Evolutionary conservation across 1,140 invertebrate genomes (phyloP).

Genomic region (Wiebesia pumilae): DNA sequence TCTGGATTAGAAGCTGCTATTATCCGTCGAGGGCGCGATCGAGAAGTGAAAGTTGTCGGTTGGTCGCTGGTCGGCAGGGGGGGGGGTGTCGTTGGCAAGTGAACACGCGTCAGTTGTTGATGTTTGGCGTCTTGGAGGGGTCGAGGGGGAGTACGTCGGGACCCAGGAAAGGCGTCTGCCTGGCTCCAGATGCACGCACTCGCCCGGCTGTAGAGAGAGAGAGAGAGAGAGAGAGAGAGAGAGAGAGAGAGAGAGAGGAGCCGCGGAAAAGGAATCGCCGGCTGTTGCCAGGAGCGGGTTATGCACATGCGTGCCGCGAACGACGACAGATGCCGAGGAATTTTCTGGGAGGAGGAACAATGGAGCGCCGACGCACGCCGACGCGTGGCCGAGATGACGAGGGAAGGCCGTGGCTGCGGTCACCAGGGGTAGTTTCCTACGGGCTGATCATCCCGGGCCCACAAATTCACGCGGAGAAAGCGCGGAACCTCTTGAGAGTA

Average conservation of each 20-base stretch:
- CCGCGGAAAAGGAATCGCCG: slow-evolving; percentile 21
- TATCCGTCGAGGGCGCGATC: background rate
- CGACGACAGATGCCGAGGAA: slow-evolving; percentile 59
- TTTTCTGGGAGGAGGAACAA: background rate
- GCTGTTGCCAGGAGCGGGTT: slow-evolving; percentile 28
- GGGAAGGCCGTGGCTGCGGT: background rate
- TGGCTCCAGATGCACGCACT: background rate
- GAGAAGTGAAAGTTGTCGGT: background rate
- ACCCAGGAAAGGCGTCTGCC: too few relatives aligned
- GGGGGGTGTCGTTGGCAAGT: background rate
- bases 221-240: slow-evolving; percentile 18
- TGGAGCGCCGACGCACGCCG: slow-evolving; percentile 49
- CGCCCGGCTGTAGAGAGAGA: background rate
- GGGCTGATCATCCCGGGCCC: background rate
- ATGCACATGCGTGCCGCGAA: slow-evolving; percentile 17
- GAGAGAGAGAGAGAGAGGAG: slow-evolving; percentile 3
- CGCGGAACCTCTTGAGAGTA: background rate
- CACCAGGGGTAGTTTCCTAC: background rate
- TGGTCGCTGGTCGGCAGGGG: too few relatives aligned
- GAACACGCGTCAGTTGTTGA: background rate
- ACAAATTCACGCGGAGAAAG: background rate
- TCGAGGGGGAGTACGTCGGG: background rate
- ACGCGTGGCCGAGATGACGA: slow-evolving; percentile 57
- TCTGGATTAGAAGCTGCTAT: too few relatives aligned
- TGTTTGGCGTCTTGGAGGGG: background rate